These are phyloP conservation scores for Rhinolophus ferrumequinum DNA, from an alignment of 2,113 vertebrate species.

Conservation along the genomic window DNA sequence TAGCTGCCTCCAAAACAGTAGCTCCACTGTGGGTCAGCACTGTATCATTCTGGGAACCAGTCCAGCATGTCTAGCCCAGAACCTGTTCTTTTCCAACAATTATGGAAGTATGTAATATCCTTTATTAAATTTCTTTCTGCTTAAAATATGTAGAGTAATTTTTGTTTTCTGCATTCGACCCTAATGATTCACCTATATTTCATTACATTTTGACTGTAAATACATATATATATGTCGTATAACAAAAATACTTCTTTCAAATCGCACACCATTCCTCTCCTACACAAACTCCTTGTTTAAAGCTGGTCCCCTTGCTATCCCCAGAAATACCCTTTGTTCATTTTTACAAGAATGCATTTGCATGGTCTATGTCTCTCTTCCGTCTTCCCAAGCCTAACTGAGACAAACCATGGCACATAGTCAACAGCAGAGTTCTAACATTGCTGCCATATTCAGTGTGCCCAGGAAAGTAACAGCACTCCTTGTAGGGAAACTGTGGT, in stretches of 20 bases:
- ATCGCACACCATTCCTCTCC: neutral
- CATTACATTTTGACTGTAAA: neutral
- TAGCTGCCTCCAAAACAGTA: neutral
- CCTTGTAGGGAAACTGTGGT: neutral
- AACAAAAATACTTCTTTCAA: neutral
- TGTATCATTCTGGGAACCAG: neutral
- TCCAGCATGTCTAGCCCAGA: neutral
- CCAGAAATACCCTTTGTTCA: neutral
- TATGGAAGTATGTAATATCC: neutral
- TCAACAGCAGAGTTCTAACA: too few relatives aligned
- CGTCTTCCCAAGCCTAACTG: neutral
- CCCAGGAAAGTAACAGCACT: neutral
- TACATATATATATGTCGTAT: neutral
- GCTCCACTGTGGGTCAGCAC: neutral
- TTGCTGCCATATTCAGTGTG: accelerated
- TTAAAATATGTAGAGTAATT: neutral
- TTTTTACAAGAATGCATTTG: neutral
- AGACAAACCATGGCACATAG: neutral
- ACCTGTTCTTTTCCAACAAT: neutral
- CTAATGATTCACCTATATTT: neutral
- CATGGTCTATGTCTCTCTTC: neutral
- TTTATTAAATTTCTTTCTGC: neutral
- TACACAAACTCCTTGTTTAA: neutral
- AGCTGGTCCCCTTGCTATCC: neutral
- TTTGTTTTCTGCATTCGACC: neutral